phyloP scores from a whole-genome alignment of 2,113 vertebrate genomes.

The Alligator sinensis region DNA sequence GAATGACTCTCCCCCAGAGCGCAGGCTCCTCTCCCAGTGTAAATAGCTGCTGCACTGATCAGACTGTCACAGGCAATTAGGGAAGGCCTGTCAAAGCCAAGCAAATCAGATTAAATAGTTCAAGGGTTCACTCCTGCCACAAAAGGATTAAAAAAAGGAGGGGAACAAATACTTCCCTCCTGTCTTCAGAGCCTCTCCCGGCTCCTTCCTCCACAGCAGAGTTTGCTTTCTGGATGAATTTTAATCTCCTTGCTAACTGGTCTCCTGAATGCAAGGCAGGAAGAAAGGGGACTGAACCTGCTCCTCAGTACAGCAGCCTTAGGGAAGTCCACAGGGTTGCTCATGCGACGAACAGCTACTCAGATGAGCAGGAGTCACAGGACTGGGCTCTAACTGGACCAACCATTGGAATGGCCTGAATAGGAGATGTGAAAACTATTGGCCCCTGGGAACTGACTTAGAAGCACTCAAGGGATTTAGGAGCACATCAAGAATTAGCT shows the following conservation, averaged over 20 bases:
- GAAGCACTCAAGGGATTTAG: neutral
- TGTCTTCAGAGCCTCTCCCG: neutral
- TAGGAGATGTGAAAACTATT: slow-evolving; percentile 53
- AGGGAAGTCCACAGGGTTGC: neutral
- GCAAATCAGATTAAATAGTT: slow-evolving; percentile 74
- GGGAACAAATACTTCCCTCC: neutral
- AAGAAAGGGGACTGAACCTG: slow-evolving; percentile 19
- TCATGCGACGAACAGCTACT: neutral
- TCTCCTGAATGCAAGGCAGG: neutral
- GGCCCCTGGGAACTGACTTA: neutral
- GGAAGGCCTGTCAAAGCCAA: slow-evolving; percentile 42
- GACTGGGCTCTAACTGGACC: neutral
- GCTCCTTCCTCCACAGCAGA: neutral
- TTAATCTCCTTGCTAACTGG: neutral
- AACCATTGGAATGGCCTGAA: slow-evolving; percentile 4
- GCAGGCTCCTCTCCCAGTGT: neutral
- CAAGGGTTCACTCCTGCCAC: slow-evolving; percentile 43
- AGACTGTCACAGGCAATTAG: slow-evolving; percentile 71
- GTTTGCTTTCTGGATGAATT: neutral
- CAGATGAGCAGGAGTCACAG: too few relatives aligned
- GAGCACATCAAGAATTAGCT: neutral
- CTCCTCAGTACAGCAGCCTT: neutral
- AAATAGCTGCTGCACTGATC: slow-evolving; percentile 47
- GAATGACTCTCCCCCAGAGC: slow-evolving; percentile 4
- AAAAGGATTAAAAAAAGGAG: slow-evolving; percentile 6